Conservation (phyloP, 1,140 invertebrate species). For the Plodia interpunctella region DNA sequence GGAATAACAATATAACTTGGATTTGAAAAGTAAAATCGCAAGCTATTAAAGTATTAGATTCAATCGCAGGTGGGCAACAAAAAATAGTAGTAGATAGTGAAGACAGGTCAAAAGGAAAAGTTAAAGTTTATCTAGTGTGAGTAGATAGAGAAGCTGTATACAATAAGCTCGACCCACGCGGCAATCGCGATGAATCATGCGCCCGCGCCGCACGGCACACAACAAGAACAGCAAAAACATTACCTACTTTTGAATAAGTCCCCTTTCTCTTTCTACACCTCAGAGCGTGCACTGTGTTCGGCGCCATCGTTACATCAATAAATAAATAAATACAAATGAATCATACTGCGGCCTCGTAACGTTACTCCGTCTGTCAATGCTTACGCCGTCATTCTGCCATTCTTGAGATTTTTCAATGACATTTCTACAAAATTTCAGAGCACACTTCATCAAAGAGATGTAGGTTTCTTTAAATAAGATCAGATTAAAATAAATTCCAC, state of each 20-base stretch:
- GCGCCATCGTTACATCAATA: constrained; percentile 50
- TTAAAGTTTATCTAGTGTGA: constrained; percentile 55
- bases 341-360: constrained; percentile 20
- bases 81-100: constrained; percentile 31
- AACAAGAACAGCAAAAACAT: constrained; percentile 69
- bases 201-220: constrained; percentile 37
- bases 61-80: constrained; percentile 6
- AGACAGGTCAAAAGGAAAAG: constrained; percentile 47
- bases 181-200: constrained; percentile 53
- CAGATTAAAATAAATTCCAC: constrained; percentile 31
- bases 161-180: constrained; percentile 69
- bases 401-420: not conserved
- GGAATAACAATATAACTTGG: not conserved
- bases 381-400: not conserved
- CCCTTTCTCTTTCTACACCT: constrained; percentile 75
- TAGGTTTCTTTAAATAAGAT: not conserved
- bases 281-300: constrained; percentile 40
- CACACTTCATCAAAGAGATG: not conserved
- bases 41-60: constrained; percentile 9
- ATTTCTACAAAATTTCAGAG: not conserved
- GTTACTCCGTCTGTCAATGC: not conserved
- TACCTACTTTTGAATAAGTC: constrained; percentile 75
- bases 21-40: constrained; percentile 15
- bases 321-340: constrained; percentile 32
- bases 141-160: constrained; percentile 49